Percentiles rank a stretch among this genome's conserved stretches.
phyloP scores from a whole-genome alignment of 1,140 invertebrate species.

The Drosophila varians region DNA sequence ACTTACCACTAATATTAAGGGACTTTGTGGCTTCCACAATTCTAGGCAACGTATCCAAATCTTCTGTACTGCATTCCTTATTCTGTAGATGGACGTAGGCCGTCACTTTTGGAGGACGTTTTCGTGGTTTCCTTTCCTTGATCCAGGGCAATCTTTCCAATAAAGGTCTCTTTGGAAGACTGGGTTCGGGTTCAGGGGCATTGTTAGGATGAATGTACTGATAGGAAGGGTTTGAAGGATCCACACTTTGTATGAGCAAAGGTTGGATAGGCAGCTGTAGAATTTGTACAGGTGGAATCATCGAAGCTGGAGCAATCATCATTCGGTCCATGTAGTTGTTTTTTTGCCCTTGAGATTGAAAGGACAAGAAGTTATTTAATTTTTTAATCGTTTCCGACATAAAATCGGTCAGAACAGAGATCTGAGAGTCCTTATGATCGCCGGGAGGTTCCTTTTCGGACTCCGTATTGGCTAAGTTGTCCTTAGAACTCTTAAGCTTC shows the following conservation, averaged over 20 bases:
- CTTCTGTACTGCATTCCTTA: slow-evolving; percentile 24
- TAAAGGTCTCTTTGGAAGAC: not conserved
- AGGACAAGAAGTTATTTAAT: slow-evolving; percentile 33
- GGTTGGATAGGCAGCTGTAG: slow-evolving; percentile 46
- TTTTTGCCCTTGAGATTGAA: not conserved
- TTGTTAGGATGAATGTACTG: not conserved
- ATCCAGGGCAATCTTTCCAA: not conserved
- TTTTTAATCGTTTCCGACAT: slow-evolving; percentile 41
- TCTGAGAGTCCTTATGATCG: not conserved
- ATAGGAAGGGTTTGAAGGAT: not conserved
- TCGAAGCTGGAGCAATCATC: not conserved
- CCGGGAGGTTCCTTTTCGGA: not conserved
- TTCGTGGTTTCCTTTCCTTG: slow-evolving; percentile 18
- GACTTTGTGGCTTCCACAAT: slow-evolving; percentile 14
- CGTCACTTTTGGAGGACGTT: slow-evolving; percentile 6
- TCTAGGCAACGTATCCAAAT: slow-evolving; percentile 10
- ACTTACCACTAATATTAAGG: not conserved
- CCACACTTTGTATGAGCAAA: slow-evolving; percentile 22
- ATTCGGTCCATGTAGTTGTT: not conserved
- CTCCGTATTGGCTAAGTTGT: not conserved
- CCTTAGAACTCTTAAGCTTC: not conserved
- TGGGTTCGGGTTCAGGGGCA: not conserved
- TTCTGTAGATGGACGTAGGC: slow-evolving; percentile 13
- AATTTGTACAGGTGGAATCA: slow-evolving; percentile 4
- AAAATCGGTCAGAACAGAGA: slow-evolving; percentile 24